These are phyloP conservation scores for Mylabris sibirica DNA, from an alignment of 2,888 invertebrate genomes.

Conservation along the genomic window DNA sequence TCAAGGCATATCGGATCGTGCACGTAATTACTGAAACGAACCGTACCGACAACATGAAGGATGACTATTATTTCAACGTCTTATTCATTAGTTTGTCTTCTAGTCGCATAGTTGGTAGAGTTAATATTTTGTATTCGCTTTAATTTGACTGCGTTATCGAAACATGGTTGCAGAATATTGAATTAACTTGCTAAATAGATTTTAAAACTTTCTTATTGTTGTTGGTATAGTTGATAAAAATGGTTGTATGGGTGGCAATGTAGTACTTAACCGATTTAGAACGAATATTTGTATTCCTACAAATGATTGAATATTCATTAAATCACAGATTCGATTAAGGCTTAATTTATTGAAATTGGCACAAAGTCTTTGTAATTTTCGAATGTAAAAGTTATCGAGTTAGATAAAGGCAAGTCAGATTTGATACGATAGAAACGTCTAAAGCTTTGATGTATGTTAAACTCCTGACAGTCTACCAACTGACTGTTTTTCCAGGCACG, in stretches of 20 bases:
- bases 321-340: constrained; percentile 6
- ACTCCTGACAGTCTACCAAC: not conserved
- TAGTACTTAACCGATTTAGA: constrained; percentile 23
- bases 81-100: constrained; percentile 16
- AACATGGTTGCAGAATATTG: not conserved
- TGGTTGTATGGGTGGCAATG: constrained; percentile 13
- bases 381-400: not conserved
- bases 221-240: not conserved
- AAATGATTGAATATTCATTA: constrained; percentile 15
- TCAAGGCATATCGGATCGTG: constrained; percentile 48
- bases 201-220: constrained; percentile 27
- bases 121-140: constrained; percentile 43
- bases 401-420: not conserved
- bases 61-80: constrained; percentile 5
- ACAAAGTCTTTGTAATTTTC: not conserved
- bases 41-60: not conserved
- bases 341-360: not conserved
- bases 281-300: not conserved
- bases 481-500: not conserved
- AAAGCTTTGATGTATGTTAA: not conserved
- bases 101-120: constrained; percentile 34
- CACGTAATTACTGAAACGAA: constrained; percentile 47
- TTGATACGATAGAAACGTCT: not conserved
- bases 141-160: constrained; percentile 40
- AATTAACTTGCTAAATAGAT: constrained; percentile 27